A percentile compares a stretch with the other conserved stretches of the same genome.
Evolutionary conservation across 2,888 invertebrate genomes (phyloP).

Genomic region (Tanytarsus gracilentus): DNA sequence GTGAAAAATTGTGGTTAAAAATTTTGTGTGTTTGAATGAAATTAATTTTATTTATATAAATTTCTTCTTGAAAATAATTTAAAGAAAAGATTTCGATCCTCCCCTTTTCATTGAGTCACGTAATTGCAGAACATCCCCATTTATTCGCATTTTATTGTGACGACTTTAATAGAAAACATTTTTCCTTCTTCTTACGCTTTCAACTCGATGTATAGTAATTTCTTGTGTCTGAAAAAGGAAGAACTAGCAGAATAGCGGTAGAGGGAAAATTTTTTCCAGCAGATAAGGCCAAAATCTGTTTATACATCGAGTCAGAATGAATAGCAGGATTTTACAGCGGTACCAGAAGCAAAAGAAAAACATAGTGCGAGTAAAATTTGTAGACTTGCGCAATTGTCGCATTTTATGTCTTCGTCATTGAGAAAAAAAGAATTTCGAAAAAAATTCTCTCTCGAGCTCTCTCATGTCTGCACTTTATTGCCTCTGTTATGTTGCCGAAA

Average conservation of each 20-base stretch:
- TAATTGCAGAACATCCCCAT: background rate
- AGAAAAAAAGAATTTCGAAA: conserved; percentile 16
- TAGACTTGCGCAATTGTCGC: conserved; percentile 15
- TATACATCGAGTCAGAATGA: no score
- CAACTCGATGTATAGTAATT: no score
- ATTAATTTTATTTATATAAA: no score
- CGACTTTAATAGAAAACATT: background rate
- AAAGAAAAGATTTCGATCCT: no score
- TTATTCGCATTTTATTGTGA: background rate
- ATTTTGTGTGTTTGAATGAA: no score
- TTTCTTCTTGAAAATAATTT: no score
- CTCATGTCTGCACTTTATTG: conserved; percentile 19
- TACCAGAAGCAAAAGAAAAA: background rate
- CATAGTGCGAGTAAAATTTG: conserved; percentile 7
- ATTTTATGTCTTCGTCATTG: no score
- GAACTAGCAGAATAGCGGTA: no score
- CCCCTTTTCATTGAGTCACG: no score
- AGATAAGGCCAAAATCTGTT: conserved; percentile 15
- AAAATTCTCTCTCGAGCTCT: background rate
- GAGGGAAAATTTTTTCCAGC: conserved; percentile 6
- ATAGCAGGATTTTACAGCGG: no score
- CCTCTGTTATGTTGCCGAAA: background rate
- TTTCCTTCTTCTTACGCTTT: background rate
- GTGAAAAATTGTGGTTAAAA: no score
- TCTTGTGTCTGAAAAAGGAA: no score